phyloP scores from a whole-genome alignment of 2,888 invertebrate genomes.

The Ligdia adustata region DNA sequence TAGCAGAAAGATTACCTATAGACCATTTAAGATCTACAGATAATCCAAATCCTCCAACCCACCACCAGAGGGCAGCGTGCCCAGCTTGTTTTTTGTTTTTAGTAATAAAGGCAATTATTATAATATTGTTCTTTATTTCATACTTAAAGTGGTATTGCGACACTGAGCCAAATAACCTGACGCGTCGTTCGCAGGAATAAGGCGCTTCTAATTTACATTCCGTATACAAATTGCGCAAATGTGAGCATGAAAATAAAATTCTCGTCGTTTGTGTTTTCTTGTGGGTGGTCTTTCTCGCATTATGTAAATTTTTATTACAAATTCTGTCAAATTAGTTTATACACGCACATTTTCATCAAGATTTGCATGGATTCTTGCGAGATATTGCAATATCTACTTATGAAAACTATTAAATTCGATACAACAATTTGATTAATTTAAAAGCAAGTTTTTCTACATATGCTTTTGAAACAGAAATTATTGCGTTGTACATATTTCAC shows the following conservation, averaged over 20 bases:
- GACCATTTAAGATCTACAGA: no score
- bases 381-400: no score
- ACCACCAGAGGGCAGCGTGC: no score
- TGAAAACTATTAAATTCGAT: no score
- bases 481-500: no score
- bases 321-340: conserved; percentile 73
- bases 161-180: conserved; percentile 73
- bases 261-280: conserved; percentile 75
- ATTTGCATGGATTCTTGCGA: conserved; percentile 51
- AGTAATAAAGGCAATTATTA: not conserved
- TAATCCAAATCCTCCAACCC: no score
- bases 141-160: conserved; percentile 16
- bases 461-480: no score
- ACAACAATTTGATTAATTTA: no score
- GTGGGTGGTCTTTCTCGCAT: conserved; percentile 71
- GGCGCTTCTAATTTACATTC: conserved; percentile 81
- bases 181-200: conserved; percentile 74
- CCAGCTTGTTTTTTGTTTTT: no score
- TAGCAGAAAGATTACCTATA: not conserved
- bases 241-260: conserved; percentile 81
- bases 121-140: not conserved
- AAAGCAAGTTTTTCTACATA: no score
- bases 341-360: conserved; percentile 62
- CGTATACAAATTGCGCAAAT: conserved; percentile 81
- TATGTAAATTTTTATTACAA: conserved; percentile 77